These are phyloP conservation scores for Mormyrus lacerda DNA, from an alignment of 2,113 vertebrate species.

Conservation along the genomic window DNA sequence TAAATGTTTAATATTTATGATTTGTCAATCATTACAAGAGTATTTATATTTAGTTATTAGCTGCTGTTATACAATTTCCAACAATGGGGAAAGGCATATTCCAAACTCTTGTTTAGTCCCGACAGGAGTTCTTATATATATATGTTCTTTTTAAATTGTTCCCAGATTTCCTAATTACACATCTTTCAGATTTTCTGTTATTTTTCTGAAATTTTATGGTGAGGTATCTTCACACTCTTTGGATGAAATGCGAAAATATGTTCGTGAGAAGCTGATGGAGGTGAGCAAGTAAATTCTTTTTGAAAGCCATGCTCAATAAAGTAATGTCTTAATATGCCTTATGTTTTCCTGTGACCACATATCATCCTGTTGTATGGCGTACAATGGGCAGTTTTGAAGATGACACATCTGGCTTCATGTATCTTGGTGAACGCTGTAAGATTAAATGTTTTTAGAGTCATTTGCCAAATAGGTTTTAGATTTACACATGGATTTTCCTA, in stretches of 20 bases:
- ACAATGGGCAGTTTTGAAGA: not conserved
- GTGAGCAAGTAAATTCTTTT: not conserved
- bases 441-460: not conserved
- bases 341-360: conserved; percentile 15
- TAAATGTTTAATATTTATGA: not conserved
- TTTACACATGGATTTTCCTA: not conserved
- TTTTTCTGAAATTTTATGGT: not conserved
- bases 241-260: not conserved
- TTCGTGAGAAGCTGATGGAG: not conserved
- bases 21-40: not conserved
- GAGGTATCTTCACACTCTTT: not conserved
- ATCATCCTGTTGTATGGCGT: conserved; percentile 13
- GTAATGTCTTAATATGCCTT: conserved; percentile 37
- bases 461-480: not conserved
- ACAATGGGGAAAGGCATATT: not conserved
- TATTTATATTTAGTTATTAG: not conserved
- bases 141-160: not conserved
- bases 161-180: not conserved
- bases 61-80: not conserved
- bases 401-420: not conserved
- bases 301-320: conserved; percentile 31
- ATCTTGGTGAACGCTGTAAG: not conserved
- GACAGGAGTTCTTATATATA: not conserved
- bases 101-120: not conserved
- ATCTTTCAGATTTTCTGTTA: not conserved